Conservation (phyloP, 2,888 invertebrate species). For the Ormia ochracea region DNA sequence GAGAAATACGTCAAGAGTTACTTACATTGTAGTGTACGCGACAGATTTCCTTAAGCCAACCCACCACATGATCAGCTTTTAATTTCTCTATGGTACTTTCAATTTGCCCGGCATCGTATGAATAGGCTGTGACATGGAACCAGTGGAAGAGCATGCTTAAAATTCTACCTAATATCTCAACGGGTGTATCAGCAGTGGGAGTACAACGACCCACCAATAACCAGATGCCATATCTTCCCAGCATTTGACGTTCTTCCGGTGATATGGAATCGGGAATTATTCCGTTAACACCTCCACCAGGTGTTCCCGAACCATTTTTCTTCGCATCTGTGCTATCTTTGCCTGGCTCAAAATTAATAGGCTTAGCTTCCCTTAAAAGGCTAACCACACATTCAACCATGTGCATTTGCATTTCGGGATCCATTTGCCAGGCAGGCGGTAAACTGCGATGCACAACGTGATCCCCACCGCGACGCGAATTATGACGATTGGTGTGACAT, state of each 20-base stretch:
- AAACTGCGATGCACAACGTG: conserved; percentile 93
- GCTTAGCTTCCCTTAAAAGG: conserved; percentile 94
- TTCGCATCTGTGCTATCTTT: conserved; percentile 77
- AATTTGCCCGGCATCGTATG: conserved; percentile 88
- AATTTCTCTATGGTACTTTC: conserved; percentile 93
- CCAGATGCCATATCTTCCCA: conserved; percentile 98
- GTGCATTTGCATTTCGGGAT: conserved; percentile 92
- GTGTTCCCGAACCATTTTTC: conserved; percentile 75
- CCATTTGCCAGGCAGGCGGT: conserved; percentile 92
- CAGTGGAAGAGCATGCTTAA: conserved; percentile 98
- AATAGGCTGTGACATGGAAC: conserved; percentile 98
- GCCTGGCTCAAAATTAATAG: conserved; percentile 82
- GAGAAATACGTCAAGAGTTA: neutral
- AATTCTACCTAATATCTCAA: conserved; percentile 90
- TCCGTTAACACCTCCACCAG: conserved; percentile 43
- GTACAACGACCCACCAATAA: conserved; percentile 94
- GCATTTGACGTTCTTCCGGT: conserved; percentile 90
- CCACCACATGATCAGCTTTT: conserved; percentile 94
- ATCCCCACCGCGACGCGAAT: conserved; percentile 89
- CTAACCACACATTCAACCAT: conserved; percentile 95
- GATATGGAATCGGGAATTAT: conserved; percentile 81
- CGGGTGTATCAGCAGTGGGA: conserved; percentile 86
- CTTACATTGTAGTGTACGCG: conserved; percentile 86
- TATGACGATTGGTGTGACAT: conserved; percentile 92
- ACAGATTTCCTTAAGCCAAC: conserved; percentile 91